Percentiles rank a stretch among this genome's conserved stretches.
These are phyloP conservation scores for Selene dorsalis DNA, from an alignment of 2,797 vertebrate genomes.

Conservation along the genomic window DNA sequence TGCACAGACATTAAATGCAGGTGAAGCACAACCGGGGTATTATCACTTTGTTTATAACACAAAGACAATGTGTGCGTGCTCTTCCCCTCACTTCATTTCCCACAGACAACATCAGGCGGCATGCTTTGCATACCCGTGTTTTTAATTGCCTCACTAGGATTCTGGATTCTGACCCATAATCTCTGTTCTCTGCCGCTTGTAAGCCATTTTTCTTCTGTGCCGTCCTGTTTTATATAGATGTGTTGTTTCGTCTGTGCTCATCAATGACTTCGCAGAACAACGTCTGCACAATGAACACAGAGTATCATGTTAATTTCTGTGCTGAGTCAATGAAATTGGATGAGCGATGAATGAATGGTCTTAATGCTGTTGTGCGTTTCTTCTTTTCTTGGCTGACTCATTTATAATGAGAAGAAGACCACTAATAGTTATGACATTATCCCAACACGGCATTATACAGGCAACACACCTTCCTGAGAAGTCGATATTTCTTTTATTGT, in stretches of 20 bases:
- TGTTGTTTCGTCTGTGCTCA: slow-evolving; percentile 37
- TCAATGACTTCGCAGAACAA: slow-evolving; percentile 29
- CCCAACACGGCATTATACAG: background rate
- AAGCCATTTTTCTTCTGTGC: slow-evolving; percentile 59
- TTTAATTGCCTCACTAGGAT: slow-evolving; percentile 67
- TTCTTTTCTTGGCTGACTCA: slow-evolving; percentile 1
- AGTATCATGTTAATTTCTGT: slow-evolving; percentile 46
- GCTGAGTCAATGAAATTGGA: slow-evolving; percentile 51
- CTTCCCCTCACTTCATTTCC: slow-evolving; percentile 58
- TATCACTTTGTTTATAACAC: slow-evolving; percentile 79
- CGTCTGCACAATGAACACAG: slow-evolving; percentile 36
- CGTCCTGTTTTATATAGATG: slow-evolving; percentile 33
- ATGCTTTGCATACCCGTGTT: slow-evolving; percentile 58
- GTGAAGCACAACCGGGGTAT: slow-evolving; percentile 74
- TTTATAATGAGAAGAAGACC: slow-evolving; percentile 21
- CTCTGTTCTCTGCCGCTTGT: slow-evolving; percentile 62
- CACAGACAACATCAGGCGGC: slow-evolving; percentile 54
- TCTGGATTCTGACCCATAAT: slow-evolving; percentile 67
- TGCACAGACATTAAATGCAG: slow-evolving; percentile 76
- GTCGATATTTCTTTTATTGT: slow-evolving; percentile 19
- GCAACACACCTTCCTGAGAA: background rate
- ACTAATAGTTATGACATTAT: background rate
- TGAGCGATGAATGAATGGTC: slow-evolving; percentile 18
- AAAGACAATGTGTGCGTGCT: slow-evolving; percentile 55
- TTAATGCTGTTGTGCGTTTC: slow-evolving; percentile 13